Percentiles rank a stretch among this genome's conserved stretches.
phyloP scores from a whole-genome alignment of 2,888 invertebrate genomes.

The Catocala fraxini region DNA sequence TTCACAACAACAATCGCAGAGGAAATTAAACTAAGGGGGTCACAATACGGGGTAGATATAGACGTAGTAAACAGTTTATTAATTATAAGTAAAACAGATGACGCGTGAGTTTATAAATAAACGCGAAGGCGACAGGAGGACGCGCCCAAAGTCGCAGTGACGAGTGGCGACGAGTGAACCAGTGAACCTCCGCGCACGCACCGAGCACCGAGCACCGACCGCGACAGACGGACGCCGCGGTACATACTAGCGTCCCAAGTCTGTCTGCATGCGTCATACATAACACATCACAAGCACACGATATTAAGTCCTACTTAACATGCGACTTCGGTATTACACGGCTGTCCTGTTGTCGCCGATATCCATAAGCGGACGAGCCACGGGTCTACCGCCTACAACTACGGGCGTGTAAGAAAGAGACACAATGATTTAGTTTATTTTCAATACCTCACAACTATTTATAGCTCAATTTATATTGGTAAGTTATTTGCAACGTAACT shows the following conservation, averaged over 20 bases:
- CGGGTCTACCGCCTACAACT: conserved; percentile 13
- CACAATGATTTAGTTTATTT: conserved; percentile 6
- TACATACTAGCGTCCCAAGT: conserved; percentile 67
- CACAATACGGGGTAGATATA: conserved; percentile 37
- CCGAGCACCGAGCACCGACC: conserved; percentile 52
- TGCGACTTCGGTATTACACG: conserved; percentile 63
- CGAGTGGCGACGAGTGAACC: conserved; percentile 71
- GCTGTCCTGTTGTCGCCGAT: conserved; percentile 54
- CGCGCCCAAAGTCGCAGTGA: conserved; percentile 78
- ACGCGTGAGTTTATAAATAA: conserved; percentile 82
- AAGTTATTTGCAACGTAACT: too few relatives aligned
- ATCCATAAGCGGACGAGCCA: conserved; percentile 40
- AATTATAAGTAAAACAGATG: conserved; percentile 66
- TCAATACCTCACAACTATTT: conserved; percentile 2
- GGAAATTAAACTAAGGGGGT: conserved; percentile 32
- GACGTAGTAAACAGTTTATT: conserved; percentile 70
- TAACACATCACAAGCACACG: conserved; percentile 65
- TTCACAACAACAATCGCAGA: conserved; percentile 23
- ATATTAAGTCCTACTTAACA: conserved; percentile 72
- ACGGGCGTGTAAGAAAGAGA: conserved; percentile 9
- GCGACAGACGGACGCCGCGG: conserved; percentile 73
- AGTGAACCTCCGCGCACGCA: conserved; percentile 58
- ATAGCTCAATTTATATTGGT: not conserved
- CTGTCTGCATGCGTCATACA: conserved; percentile 77
- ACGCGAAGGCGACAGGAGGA: conserved; percentile 80